Evolutionary conservation across 2,113 vertebrate species (phyloP).

Genomic region (Saccopteryx leptura): DNA sequence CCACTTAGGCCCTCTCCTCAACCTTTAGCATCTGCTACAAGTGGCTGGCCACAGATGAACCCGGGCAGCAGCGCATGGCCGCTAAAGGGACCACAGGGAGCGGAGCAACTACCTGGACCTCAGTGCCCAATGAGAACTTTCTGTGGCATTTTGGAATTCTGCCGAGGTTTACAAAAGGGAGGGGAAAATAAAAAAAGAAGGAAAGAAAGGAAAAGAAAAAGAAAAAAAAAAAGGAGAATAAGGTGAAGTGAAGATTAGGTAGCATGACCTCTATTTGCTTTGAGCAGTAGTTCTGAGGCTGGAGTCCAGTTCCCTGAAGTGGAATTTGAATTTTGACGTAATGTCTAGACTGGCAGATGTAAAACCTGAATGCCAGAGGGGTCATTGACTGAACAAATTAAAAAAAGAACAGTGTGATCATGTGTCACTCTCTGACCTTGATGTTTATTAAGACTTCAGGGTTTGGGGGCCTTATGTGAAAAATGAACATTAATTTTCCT

Average conservation of each 20-base stretch:
- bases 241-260: background rate
- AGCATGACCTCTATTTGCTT: background rate
- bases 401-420: slow-evolving; percentile 80
- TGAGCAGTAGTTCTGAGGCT: slow-evolving; percentile 38
- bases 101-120: slow-evolving; percentile 95
- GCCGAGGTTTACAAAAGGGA: slow-evolving; percentile 2
- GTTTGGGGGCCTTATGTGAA: background rate
- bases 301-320: background rate
- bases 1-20: slow-evolving; percentile 74
- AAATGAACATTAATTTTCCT: background rate
- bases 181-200: too few species aligned
- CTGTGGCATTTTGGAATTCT: slow-evolving; percentile 63
- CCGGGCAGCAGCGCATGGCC: slow-evolving; percentile 95
- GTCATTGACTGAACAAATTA: slow-evolving; percentile 84
- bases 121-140: slow-evolving; percentile 90
- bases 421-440: slow-evolving; percentile 11
- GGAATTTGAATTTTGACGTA: slow-evolving; percentile 86
- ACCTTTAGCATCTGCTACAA: slow-evolving; percentile 88
- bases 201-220: background rate
- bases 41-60: slow-evolving; percentile 92
- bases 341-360: slow-evolving; percentile 86
- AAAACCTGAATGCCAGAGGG: slow-evolving; percentile 81
- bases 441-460: slow-evolving; percentile 19
- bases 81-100: slow-evolving; percentile 95
- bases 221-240: too few species aligned